Base-by-base conservation (phyloP, 2,888 invertebrate species). In the Ichneumoninae sp. region DNA sequence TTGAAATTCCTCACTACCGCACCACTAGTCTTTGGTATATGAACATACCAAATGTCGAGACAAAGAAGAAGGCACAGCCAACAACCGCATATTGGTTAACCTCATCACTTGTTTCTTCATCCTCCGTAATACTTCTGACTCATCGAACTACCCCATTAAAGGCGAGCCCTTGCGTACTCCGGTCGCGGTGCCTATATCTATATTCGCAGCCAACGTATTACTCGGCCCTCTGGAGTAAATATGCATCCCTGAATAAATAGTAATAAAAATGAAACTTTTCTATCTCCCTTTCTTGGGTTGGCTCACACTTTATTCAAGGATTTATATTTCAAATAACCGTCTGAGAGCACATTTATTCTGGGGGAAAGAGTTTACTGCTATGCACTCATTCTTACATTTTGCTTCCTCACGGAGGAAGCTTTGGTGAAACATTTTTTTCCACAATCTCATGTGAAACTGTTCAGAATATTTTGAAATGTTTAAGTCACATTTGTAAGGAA, bases 201-300 rank as follows among this genome's bases (percentile, higher is more conserved):
- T 54, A 44, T 60, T 26, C 44, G 40, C 26, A 5, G 22, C 40
- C n/a, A 44, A 26, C 73, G 65, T 40, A 52, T 69, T 33, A 50
- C 19, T 44, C 19, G 54, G 47, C 47, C 33, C 47, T 40, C 36
- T 44, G 19, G 13, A 57, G 63, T 22, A 78, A 63, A 78, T 78
- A 78, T 74, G 69, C 73, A 83, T 44, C 63, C 19, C 33, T 54
- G 74, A 83, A 78, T 78, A 83, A 78, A 83, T 74, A 69, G 73
- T 69, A 52, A 69, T 78, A 74, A 78, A 74, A 78, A 73, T n/a
- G 44, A 60, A 60, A 54, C 36, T 66, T 66, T 60, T 1, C 8
- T 52, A 10, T 69, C 52, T 71, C 13, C 71, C 52, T 44, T 36
- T 70, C 63, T 47, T 22, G 22, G 36, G 63, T 16, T 22, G 47